phyloP scores from a whole-genome alignment of 2,113 vertebrate species.

The Anarrhichthys ocellatus region DNA sequence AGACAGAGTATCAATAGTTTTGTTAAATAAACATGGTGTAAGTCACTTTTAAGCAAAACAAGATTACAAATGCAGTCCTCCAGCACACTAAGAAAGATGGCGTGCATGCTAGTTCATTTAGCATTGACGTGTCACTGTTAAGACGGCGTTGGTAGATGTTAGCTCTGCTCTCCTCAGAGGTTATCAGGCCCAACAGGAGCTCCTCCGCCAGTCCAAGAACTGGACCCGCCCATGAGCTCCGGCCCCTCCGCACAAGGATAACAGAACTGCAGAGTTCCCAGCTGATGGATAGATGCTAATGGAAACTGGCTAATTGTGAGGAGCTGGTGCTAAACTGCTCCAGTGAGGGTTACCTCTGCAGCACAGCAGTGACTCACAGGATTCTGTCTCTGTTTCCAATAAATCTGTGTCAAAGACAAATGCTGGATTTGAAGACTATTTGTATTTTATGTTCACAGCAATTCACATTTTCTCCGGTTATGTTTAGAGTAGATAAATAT shows the following conservation, averaged over 20 bases:
- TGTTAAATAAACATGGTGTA: background rate
- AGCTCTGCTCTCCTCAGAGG: background rate
- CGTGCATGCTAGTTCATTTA: too few species aligned
- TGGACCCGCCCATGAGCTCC: conserved; percentile 40
- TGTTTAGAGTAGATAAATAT: background rate
- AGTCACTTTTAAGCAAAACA: too few species aligned
- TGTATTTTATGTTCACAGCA: background rate
- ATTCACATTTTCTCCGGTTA: background rate
- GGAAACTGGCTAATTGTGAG: conserved; percentile 38
- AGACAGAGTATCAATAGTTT: too few species aligned
- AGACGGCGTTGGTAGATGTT: background rate
- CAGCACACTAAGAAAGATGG: too few species aligned
- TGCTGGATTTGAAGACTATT: too few species aligned
- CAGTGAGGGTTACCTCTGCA: too few species aligned
- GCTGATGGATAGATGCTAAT: conserved; percentile 41
- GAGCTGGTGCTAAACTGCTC: background rate
- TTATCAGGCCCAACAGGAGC: conserved; percentile 62
- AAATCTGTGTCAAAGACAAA: too few species aligned
- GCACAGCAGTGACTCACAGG: too few species aligned
- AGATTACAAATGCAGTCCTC: too few species aligned
- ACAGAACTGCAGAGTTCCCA: background rate
- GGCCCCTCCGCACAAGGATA: conserved; percentile 45
- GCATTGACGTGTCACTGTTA: too few species aligned
- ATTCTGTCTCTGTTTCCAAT: too few species aligned
- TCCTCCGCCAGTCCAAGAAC: conserved; percentile 22